Evolutionary conservation across 2,113 vertebrate species (phyloP), one percentile per base, ranked within the genome.

Genomic region (Cinclus mexicanus): DNA sequence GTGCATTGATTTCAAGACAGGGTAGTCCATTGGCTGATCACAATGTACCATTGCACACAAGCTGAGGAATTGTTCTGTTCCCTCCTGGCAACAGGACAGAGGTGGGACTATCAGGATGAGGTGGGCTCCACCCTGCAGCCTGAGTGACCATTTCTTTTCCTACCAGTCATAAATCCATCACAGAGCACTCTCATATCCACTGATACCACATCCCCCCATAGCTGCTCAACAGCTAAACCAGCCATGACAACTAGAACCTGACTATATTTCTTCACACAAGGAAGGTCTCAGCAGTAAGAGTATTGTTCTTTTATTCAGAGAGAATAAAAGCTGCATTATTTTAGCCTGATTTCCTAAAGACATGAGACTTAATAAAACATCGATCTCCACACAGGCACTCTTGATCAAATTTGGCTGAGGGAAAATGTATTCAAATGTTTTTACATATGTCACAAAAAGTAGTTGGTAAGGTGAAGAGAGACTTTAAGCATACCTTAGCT

Each of bases 41-140:
- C 0, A 0, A 33, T 1, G 3, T 80, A 41, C 28, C 68, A 33
- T 0, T 46, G 39, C 14, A 78, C 16, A 7, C 8, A 10, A 26
- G 17, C 15, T 61, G 46, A 89, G 57, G 52, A 71, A 60, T 0
- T 46, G 23, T 12, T 46, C 19, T 50, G 28, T 15, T 83, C 55
- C n/a, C 56, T 81, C 42, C 26, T 49, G 35, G 39, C 52, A 70
- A 31, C 41, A 60, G 84, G 39, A 29, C 24, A 65, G 50, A 65
- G n/a, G 6, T 47, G 41, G n/a, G 50, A 56, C 56, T 26, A 81
- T 28, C 42, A 63, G 52, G 59, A 39, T 21, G 13, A 87, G 28
- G 19, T 29, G 41, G n/a, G 41, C 68, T 44, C 20, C 25, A 74
- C 33, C 47, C 44, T 5, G 16, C 8, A 91, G 35, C 23, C 55